Percentiles rank a stretch among this genome's conserved stretches.
phyloP scores from a whole-genome alignment of 2,888 invertebrate genomes.

The Callimorpha dominula region DNA sequence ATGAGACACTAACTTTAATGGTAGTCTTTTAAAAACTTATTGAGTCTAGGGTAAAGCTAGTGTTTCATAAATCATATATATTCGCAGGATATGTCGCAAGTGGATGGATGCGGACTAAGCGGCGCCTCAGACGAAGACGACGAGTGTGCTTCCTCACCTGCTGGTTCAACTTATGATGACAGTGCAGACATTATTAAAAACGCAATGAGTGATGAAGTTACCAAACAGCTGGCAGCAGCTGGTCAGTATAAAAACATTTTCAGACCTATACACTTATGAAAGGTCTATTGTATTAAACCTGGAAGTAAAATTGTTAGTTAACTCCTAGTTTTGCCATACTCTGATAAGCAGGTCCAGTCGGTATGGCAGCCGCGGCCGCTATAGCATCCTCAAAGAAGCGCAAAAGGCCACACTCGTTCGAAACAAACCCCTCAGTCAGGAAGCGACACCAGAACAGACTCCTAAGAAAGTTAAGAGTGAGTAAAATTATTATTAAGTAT shows the following conservation, averaged over 20 bases:
- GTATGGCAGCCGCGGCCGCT: slow-evolving; percentile 98
- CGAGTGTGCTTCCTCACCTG: slow-evolving; percentile 93
- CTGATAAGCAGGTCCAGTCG: slow-evolving; percentile 92
- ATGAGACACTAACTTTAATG: not conserved
- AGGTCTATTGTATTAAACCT: not conserved
- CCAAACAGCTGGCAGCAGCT: slow-evolving; percentile 98
- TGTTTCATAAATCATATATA: not conserved
- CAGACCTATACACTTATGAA: not conserved
- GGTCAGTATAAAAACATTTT: slow-evolving; percentile 85
- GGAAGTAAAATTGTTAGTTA: not conserved
- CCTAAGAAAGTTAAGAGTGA: slow-evolving; percentile 93
- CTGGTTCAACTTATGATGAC: slow-evolving; percentile 92
- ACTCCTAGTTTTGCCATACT: not conserved
- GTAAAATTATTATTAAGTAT: slow-evolving; percentile 47
- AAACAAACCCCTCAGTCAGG: slow-evolving; percentile 98
- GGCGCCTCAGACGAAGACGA: slow-evolving; percentile 91
- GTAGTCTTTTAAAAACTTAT: not conserved
- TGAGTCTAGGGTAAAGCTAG: not conserved
- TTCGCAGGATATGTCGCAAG: slow-evolving; percentile 80
- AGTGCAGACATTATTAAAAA: slow-evolving; percentile 93
- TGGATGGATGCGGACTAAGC: slow-evolving; percentile 85
- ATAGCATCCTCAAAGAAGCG: slow-evolving; percentile 98
- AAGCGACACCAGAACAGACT: slow-evolving; percentile 98
- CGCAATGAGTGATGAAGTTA: slow-evolving; percentile 97
- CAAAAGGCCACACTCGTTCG: slow-evolving; percentile 97